These are phyloP conservation scores for Euwallacea similis DNA, from an alignment of 1,140 invertebrate genomes.

Conservation along the genomic window DNA sequence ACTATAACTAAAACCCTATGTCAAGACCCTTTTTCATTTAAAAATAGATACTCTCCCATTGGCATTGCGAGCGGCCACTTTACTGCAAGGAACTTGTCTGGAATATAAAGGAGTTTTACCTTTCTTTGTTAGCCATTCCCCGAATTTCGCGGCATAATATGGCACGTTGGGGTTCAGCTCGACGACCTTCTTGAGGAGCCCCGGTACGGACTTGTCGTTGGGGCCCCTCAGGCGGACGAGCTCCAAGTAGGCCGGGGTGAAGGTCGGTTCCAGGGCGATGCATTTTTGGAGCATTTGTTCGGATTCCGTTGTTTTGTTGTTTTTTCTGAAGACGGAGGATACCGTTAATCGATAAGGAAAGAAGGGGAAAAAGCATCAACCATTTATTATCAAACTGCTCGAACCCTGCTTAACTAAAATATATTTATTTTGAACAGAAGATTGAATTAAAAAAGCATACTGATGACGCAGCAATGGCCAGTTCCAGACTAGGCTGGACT, in stretches of 20 bases:
- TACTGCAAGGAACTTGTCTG: not conserved
- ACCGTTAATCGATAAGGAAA: too few relatives aligned
- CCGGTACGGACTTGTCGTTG: constrained; percentile 58
- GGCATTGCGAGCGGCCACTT: too few relatives aligned
- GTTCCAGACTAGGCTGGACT: too few relatives aligned
- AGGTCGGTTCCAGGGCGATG: constrained; percentile 64
- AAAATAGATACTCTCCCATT: too few relatives aligned
- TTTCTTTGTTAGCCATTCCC: constrained; percentile 66
- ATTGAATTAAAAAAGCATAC: too few relatives aligned
- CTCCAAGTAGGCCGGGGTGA: constrained; percentile 69
- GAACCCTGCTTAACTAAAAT: too few relatives aligned
- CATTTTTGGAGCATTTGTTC: constrained; percentile 69
- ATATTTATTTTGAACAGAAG: too few relatives aligned
- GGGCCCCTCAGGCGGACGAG: constrained; percentile 61
- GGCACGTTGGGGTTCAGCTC: constrained; percentile 65
- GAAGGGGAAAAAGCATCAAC: too few relatives aligned
- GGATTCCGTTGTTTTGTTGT: constrained; percentile 66
- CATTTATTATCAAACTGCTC: too few relatives aligned
- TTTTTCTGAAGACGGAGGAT: constrained; percentile 57
- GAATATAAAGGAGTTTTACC: constrained; percentile 54
- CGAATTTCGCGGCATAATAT: constrained; percentile 69
- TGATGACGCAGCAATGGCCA: too few relatives aligned
- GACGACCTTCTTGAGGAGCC: constrained; percentile 61
- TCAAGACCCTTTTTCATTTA: not conserved
- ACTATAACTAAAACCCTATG: constrained; percentile 1